Percentiles rank a stretch among this genome's conserved stretches.
These are phyloP conservation scores for Drosophila recens DNA, from an alignment of 2,888 invertebrate genomes.

Conservation along the genomic window DNA sequence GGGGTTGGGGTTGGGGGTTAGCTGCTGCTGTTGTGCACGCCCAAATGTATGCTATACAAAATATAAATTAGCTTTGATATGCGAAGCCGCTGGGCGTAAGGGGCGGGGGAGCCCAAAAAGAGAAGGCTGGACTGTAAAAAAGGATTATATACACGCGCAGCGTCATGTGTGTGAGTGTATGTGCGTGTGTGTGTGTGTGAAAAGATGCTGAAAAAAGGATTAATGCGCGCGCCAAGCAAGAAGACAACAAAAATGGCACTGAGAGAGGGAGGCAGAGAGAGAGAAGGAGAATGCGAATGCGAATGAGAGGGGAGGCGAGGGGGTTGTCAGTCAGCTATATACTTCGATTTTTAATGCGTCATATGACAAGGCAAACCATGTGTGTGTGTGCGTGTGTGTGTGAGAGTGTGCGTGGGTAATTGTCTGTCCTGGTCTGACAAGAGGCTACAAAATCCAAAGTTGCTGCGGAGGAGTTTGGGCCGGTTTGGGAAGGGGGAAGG, in stretches of 20 bases:
- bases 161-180: slow-evolving; percentile 23
- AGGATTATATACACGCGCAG: slow-evolving; percentile 78
- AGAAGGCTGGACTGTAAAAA: slow-evolving; percentile 67
- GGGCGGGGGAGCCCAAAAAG: slow-evolving; percentile 20
- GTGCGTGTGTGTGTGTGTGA: slow-evolving; percentile 48
- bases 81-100: slow-evolving; percentile 72
- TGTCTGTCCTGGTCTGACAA: slow-evolving; percentile 55
- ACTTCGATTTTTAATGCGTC: slow-evolving; percentile 81
- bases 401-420: slow-evolving; percentile 46
- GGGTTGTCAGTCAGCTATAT: slow-evolving; percentile 43
- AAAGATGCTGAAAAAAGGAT: slow-evolving; percentile 82
- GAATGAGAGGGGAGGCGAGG: neutral
- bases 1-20: slow-evolving; percentile 5
- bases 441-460: slow-evolving; percentile 31
- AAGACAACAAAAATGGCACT: slow-evolving; percentile 33
- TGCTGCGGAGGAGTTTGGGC: slow-evolving; percentile 1
- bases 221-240: slow-evolving; percentile 73
- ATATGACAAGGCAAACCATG: slow-evolving; percentile 61
- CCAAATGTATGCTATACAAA: slow-evolving; percentile 81
- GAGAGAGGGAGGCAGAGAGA: neutral
- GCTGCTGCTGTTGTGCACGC: slow-evolving; percentile 56
- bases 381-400: slow-evolving; percentile 5
- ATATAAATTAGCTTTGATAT: slow-evolving; percentile 82
- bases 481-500: slow-evolving; percentile 10
- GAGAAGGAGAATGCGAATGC: neutral